These are phyloP conservation scores for Chroicocephalus ridibundus DNA, from an alignment of 2,113 vertebrate species.

Conservation along the genomic window DNA sequence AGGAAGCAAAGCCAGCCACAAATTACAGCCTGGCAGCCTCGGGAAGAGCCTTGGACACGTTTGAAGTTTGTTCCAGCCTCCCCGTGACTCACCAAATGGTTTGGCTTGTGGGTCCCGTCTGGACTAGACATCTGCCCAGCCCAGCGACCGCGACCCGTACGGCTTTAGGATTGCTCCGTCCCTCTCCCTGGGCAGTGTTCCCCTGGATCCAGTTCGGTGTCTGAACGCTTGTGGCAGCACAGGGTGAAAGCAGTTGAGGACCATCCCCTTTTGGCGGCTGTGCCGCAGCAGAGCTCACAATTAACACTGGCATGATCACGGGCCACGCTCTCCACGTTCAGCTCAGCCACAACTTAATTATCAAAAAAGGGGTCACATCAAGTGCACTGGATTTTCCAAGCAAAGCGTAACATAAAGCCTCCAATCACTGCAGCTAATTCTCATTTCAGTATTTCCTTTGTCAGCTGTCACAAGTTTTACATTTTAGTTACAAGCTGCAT, in stretches of 20 bases:
- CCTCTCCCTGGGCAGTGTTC: neutral
- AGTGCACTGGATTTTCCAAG: conserved; percentile 3
- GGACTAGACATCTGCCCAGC: neutral
- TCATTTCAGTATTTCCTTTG: neutral
- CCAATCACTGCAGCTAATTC: neutral
- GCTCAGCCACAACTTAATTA: neutral
- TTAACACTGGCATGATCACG: neutral
- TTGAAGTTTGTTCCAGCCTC: neutral
- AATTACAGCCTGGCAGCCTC: conserved; percentile 5
- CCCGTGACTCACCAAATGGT: neutral
- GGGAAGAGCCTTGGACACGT: neutral
- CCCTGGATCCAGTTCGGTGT: fast-evolving
- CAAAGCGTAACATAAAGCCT: neutral
- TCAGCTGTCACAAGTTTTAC: neutral
- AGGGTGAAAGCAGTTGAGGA: neutral
- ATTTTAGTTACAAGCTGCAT: neutral
- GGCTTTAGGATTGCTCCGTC: neutral
- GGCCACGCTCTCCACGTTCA: neutral
- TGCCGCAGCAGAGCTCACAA: neutral
- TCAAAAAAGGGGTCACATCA: neutral
- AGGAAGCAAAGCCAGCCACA: neutral
- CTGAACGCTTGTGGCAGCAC: fast-evolving
- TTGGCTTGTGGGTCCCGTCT: fast-evolving
- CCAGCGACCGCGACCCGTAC: fast-evolving
- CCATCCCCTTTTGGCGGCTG: neutral